Conservation (phyloP, 1,140 invertebrate species). For the Diabrotica virgifera region DNA sequence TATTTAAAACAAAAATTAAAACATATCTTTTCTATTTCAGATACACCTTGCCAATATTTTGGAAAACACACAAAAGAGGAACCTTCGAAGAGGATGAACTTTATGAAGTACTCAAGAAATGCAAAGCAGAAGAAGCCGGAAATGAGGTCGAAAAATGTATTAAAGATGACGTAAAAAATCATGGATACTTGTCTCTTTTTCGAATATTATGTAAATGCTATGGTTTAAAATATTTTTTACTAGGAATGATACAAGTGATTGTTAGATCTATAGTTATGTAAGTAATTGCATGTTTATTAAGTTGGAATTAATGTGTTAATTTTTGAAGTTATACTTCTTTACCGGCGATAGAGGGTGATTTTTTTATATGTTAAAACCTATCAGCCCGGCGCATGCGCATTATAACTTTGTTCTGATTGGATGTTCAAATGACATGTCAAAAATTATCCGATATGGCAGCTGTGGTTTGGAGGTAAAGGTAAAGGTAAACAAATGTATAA, state of each 20-base stretch:
- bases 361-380: no score
- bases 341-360: no score
- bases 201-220: slow-evolving; percentile 11
- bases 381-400: no score
- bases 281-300: slow-evolving; percentile 22
- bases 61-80: slow-evolving; percentile 5
- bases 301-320: no score
- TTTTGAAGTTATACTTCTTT: no score
- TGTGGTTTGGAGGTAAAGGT: no score
- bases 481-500: no score
- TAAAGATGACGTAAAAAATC: slow-evolving; percentile 29
- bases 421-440: no score
- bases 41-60: slow-evolving; percentile 8
- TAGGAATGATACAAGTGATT: slow-evolving; percentile 47
- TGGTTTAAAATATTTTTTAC: slow-evolving; percentile 16
- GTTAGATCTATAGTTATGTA: slow-evolving; percentile 57
- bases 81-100: slow-evolving; percentile 47
- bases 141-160: slow-evolving; percentile 34
- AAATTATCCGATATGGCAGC: no score
- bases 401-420: no score
- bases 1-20: not conserved
- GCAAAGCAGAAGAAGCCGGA: slow-evolving; percentile 32
- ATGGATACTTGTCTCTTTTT: not conserved
- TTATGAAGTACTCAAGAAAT: slow-evolving; percentile 36
- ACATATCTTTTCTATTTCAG: slow-evolving; percentile 7